These are phyloP conservation scores for Lordiphosa mommai DNA, from an alignment of 1,140 invertebrate species.

Conservation along the genomic window DNA sequence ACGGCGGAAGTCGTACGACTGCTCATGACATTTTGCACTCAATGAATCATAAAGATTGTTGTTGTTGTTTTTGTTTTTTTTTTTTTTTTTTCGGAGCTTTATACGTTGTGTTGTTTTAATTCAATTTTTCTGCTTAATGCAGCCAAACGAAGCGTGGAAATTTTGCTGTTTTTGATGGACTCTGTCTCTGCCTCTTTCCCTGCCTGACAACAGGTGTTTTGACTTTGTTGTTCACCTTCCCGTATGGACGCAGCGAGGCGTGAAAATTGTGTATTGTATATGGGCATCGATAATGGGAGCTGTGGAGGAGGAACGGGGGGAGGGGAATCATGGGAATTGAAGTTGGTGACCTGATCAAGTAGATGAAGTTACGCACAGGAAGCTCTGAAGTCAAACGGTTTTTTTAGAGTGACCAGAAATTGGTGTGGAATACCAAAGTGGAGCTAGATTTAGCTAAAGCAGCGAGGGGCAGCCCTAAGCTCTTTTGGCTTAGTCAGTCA, in stretches of 20 bases:
- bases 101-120: slow-evolving; percentile 8
- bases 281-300: too few relatives aligned
- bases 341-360: too few relatives aligned
- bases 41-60: slow-evolving; percentile 60
- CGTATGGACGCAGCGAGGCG: slow-evolving; percentile 16
- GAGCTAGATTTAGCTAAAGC: too few relatives aligned
- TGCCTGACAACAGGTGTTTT: slow-evolving; percentile 31
- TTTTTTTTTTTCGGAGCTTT: background rate
- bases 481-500: too few relatives aligned
- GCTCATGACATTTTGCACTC: slow-evolving; percentile 59
- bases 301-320: too few relatives aligned
- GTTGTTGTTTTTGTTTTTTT: slow-evolving; percentile 1
- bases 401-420: too few relatives aligned
- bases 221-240: background rate
- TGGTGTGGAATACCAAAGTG: too few relatives aligned
- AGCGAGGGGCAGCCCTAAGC: too few relatives aligned
- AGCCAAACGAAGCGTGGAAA: slow-evolving; percentile 37
- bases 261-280: slow-evolving; percentile 11
- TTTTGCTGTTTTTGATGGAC: slow-evolving; percentile 13
- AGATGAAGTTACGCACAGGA: too few relatives aligned
- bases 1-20: slow-evolving; percentile 51
- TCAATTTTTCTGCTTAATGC: slow-evolving; percentile 23
- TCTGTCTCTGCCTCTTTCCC: background rate
- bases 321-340: too few relatives aligned
- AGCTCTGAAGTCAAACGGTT: too few relatives aligned